Percentiles rank a stretch among this genome's conserved stretches.
Evolutionary conservation across 2,113 vertebrate species (phyloP).

Genomic region (Marmota flaviventris): DNA sequence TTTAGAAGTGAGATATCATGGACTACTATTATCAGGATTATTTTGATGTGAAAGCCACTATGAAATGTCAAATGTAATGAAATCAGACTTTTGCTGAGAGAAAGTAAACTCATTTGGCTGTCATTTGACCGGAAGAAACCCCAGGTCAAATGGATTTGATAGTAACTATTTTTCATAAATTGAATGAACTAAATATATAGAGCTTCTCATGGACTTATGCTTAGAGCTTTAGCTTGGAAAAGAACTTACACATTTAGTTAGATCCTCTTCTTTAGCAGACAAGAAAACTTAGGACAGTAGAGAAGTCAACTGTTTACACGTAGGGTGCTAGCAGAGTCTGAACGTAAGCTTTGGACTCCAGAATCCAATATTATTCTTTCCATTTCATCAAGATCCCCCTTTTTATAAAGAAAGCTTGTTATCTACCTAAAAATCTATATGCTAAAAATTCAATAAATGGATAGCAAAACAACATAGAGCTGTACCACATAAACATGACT

Average conservation of each 20-base stretch:
- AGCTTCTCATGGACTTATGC: not conserved
- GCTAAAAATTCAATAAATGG: not conserved
- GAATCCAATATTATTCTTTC: not conserved
- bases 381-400: not conserved
- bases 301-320: not conserved
- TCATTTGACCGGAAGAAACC: not conserved
- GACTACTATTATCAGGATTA: not conserved
- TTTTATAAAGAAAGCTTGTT: not conserved
- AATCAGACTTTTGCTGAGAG: not conserved
- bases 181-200: not conserved
- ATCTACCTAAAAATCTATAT: not conserved
- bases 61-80: not conserved
- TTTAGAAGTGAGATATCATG: not conserved
- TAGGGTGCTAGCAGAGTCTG: fast-evolving
- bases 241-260: not conserved
- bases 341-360: not conserved
- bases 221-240: not conserved
- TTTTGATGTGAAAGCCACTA: not conserved
- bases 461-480: not conserved
- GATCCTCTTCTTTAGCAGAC: too few species aligned
- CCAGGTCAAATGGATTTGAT: not conserved
- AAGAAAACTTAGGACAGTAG: not conserved
- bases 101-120: not conserved
- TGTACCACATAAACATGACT: not conserved
- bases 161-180: not conserved